These are phyloP conservation scores for Trichosurus vulpecula DNA, from an alignment of 2,797 vertebrate genomes.

Conservation along the genomic window DNA sequence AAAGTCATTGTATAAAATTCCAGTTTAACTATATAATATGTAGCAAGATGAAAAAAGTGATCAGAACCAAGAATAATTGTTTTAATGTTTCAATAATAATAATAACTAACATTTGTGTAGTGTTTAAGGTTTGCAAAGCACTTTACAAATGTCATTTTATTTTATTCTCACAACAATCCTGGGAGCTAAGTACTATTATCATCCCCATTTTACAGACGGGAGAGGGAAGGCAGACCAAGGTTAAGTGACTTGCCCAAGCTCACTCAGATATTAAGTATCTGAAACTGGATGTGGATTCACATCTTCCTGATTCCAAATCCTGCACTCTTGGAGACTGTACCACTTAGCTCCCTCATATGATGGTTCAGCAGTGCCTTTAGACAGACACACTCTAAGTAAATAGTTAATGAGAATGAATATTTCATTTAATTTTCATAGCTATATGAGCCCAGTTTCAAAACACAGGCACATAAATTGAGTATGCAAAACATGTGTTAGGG, in stretches of 20 bases:
- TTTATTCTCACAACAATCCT: not conserved
- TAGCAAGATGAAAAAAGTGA: not conserved
- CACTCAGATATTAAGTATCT: not conserved
- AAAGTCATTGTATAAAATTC: not conserved
- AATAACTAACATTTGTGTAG: not conserved
- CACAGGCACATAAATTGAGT: not conserved
- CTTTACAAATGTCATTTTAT: not conserved
- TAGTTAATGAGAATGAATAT: constrained; percentile 27
- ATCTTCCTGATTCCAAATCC: not conserved
- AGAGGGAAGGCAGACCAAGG: not conserved
- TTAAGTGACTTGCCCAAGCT: not conserved
- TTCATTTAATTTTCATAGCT: not conserved
- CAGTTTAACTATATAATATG: not conserved
- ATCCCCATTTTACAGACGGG: not conserved
- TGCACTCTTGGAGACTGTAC: not conserved
- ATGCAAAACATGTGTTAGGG: not conserved
- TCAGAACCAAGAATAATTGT: not conserved
- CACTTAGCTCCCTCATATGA: not conserved
- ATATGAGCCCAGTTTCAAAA: not conserved
- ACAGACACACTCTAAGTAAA: not conserved
- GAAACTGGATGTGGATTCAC: not conserved
- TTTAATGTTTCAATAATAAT: not conserved
- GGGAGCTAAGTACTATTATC: not conserved
- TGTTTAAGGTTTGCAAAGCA: not conserved
- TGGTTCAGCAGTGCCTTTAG: not conserved